Conservation (phyloP, 2,797 vertebrate genomes). For the Hirundo rustica region DNA sequence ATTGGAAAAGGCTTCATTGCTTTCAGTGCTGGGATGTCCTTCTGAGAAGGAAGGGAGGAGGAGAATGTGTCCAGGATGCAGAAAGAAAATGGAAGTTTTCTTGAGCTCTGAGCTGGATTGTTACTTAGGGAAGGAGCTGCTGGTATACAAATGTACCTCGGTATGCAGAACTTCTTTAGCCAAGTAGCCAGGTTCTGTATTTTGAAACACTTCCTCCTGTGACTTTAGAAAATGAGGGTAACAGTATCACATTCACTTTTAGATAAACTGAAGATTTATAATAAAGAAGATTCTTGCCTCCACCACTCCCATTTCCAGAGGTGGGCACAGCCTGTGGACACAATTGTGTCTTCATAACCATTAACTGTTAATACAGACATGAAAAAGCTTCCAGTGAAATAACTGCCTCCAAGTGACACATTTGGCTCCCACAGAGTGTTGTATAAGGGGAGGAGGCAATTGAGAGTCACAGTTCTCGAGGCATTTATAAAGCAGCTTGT, state of each 20-base stretch:
- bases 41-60: not conserved
- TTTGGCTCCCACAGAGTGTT: not conserved
- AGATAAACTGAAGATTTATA: not conserved
- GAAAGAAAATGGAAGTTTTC: not conserved
- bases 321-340: not conserved
- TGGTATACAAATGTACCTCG: not conserved
- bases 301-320: not conserved
- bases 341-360: not conserved
- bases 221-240: not conserved
- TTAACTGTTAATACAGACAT: not conserved
- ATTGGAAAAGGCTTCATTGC: not conserved
- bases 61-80: not conserved
- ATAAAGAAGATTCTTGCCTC: not conserved
- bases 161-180: not conserved
- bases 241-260: not conserved
- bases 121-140: not conserved
- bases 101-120: not conserved
- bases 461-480: not conserved
- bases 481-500: constrained; percentile 12
- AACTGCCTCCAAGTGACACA: not conserved
- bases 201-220: not conserved
- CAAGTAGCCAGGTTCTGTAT: not conserved
- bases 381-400: not conserved
- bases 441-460: not conserved
- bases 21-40: not conserved